Percentiles rank a stretch among this genome's conserved stretches.
Conservation (phyloP, 2,888 invertebrate species). For the Eupithecia vulgata region DNA sequence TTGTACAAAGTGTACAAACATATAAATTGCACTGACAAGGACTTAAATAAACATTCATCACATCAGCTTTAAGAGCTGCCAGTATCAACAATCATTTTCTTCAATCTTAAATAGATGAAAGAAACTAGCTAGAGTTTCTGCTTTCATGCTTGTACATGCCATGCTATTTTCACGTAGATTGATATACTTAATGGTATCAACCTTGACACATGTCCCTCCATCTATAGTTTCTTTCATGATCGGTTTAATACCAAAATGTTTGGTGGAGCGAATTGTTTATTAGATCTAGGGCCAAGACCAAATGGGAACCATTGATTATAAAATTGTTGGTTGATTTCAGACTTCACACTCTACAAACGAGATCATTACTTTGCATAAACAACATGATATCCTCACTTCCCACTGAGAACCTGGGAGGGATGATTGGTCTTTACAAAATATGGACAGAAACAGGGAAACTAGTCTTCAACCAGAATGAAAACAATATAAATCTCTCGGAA, state of each 20-base stretch:
- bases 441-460: slow-evolving; percentile 87
- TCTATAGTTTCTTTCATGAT: too few relatives aligned
- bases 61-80: not conserved
- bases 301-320: not conserved
- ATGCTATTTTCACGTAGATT: too few relatives aligned
- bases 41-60: not conserved
- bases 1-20: too few relatives aligned
- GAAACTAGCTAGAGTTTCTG: too few relatives aligned
- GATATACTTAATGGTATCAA: too few relatives aligned
- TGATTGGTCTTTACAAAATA: slow-evolving; percentile 84
- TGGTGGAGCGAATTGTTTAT: too few relatives aligned
- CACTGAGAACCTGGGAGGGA: slow-evolving; percentile 86
- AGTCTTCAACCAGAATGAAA: slow-evolving; percentile 82
- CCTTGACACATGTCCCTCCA: too few relatives aligned
- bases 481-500: slow-evolving; percentile 84
- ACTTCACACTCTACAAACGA: slow-evolving; percentile 83
- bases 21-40: not conserved
- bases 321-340: slow-evolving; percentile 57
- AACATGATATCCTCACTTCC: slow-evolving; percentile 87
- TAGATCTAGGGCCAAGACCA: too few relatives aligned
- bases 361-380: slow-evolving; percentile 87
- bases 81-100: too few relatives aligned
- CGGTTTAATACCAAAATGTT: too few relatives aligned
- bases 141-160: too few relatives aligned
- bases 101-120: too few relatives aligned